These are phyloP conservation scores for Mus pahari DNA, from an alignment of 2,113 vertebrate genomes.

Conservation along the genomic window DNA sequence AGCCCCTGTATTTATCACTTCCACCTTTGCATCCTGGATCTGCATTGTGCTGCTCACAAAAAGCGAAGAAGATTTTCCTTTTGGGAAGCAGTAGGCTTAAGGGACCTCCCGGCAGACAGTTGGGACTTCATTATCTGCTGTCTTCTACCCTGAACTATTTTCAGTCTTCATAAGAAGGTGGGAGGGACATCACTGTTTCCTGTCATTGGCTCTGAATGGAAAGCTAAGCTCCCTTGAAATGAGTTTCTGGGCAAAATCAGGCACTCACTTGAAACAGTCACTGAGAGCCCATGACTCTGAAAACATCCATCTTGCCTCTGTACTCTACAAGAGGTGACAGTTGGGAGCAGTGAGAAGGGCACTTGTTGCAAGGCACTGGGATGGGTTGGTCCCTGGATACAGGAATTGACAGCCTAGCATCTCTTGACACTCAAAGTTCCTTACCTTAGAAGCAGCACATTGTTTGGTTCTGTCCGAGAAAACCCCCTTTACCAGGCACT, in stretches of 20 bases:
- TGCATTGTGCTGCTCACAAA: slow-evolving; percentile 65
- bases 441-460: neutral
- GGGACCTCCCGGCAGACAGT: slow-evolving; percentile 41
- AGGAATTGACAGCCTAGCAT: neutral
- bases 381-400: rapidly evolving
- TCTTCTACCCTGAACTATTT: slow-evolving; percentile 3
- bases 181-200: neutral
- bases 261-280: neutral
- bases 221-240: neutral
- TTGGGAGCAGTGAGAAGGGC: too few relatives aligned
- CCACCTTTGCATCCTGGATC: slow-evolving; percentile 20
- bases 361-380: rapidly evolving
- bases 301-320: neutral
- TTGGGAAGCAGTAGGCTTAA: slow-evolving; percentile 75
- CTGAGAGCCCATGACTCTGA: too few relatives aligned
- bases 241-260: slow-evolving; percentile 18
- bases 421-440: neutral
- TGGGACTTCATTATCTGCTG: slow-evolving; percentile 3
- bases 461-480: neutral
- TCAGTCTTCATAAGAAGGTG: neutral
- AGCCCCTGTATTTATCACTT: neutral
- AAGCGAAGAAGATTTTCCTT: slow-evolving; percentile 6
- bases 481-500: neutral
- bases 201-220: neutral
- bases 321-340: neutral